Evolutionary conservation across 2,797 vertebrate genomes (phyloP), one percentile per base, ranked within the genome.

Genomic region (Myotis daubentonii): DNA sequence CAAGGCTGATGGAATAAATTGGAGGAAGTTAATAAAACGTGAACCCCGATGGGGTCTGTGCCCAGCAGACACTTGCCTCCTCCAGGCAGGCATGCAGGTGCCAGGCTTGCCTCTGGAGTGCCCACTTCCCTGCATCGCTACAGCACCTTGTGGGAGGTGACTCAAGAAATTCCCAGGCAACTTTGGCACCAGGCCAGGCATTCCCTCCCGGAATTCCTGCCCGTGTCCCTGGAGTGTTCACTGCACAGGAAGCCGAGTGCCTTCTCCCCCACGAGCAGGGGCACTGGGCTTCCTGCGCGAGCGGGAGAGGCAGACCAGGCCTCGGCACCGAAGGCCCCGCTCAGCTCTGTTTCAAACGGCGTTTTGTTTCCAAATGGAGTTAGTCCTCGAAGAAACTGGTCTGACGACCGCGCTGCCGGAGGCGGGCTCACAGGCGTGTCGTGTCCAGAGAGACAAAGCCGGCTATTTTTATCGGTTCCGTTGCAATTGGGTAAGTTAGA

Each of bases 11-110:
- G 44, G 68, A 60, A 84, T 93, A 83, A 89, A 89, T 41, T 41
- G 66, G 92, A 94, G 51, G 83, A 53, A 78, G 93, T 74, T 68
- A 92, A 94, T 75, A 62, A 93, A 78, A 89, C 25, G 12, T 38
- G 72, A 78, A 81, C 5, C n/a, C 78, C 74, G 3, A 0, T 23
- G 36, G 30, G 86, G 65, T 53, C 62, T 20, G 28, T 75, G 72
- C 20, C 38, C 4, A 1, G 49, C 8, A 36, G 44, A 71, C 38
- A 30, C 60, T 36, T 5, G 9, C 25, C 17, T n/a, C 53, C 22
- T 76, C 62, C 53, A 65, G 62, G 62, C 30, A 17, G 51, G 25
- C 11, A 10, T 36, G 57, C 12, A 33, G 74, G 57, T 28, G 30
- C 44, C 16, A 28, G 11, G 15, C 55, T 66, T n/a, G 38, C 20